Base-by-base conservation (phyloP, 2,797 vertebrate species). In the Taeniopygia guttata region DNA sequence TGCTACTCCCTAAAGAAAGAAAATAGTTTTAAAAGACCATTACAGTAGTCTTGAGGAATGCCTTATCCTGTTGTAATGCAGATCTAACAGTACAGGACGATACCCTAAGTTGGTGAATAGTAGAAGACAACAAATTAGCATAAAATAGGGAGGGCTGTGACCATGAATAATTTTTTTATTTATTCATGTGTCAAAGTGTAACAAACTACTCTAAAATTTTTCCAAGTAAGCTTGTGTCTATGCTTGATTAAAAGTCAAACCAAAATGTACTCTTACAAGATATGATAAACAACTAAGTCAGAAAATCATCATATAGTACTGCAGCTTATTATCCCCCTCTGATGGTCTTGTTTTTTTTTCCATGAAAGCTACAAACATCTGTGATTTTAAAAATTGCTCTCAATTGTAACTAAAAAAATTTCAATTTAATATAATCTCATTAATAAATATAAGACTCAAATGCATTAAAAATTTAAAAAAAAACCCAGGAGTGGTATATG, bases 1-100 rank as follows among this genome's bases (percentile, higher is more conserved):
- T 84, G 99, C 98, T 25, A 98, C 97, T 75, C 99, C 99, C 99
- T 99, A 88, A 56, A 91, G 96, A 88, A 80, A 82, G 80, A 63
- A 83, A 92, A 81, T 36, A 49, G 34, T 36, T 85, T 94, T 85
- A 56, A 67, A 58, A 80, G 58, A 89, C 29, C 11, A n/a, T 56
- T 59, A 70, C 11, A 43, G 38, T 63, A 87, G 62, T 56, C 11
- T 52, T 62, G 32, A 62, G 32, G 18, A 86, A 91, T 73, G 38
- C 13, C 21, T 83, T 25, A 85, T 63, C 43, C 23, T 63, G 11
- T 34, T 63, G 26, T 68, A 81, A 69, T 1, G 2, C 20, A 79
- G 38, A 49, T 73, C 29, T 69, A 70, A 51, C 22, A 38, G 55
- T 36, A 52, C 3, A 66, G 52, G 32, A 40, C 10, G 4, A 49